phyloP scores from a whole-genome alignment of 2,797 vertebrate species.

The Peromyscus aztecus region DNA sequence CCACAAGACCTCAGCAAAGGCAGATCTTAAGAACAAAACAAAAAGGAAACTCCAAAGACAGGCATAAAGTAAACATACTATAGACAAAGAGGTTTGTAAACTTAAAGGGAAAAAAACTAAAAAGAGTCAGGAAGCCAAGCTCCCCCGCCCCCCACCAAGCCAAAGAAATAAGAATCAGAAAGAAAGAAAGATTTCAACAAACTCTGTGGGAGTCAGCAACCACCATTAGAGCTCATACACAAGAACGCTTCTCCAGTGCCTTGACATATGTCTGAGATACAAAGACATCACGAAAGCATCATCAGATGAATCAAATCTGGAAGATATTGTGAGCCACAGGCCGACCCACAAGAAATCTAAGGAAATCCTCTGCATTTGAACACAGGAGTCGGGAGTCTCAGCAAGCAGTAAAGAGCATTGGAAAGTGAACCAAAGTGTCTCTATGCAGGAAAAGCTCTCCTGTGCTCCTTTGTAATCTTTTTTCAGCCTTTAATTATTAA shows the following conservation, averaged over 20 bases:
- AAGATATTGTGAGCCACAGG: not conserved
- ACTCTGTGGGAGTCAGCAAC: not conserved
- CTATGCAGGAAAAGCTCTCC: not conserved
- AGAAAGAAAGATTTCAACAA: not conserved
- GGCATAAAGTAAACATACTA: not conserved
- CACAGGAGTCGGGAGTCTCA: not conserved
- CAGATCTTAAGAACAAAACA: not conserved
- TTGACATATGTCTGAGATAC: not conserved
- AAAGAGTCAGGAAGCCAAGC: not conserved
- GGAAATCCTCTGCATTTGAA: not conserved
- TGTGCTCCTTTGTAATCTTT: no score
- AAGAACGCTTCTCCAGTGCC: not conserved
- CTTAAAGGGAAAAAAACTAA: not conserved
- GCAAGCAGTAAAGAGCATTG: rapidly evolving
- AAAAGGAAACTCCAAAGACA: no score
- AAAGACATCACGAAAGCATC: not conserved
- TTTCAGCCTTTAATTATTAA: not conserved
- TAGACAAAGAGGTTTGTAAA: not conserved
- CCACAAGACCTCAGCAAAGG: not conserved
- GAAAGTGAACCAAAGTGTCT: not conserved
- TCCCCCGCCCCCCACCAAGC: no score
- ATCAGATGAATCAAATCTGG: not conserved
- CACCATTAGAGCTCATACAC: not conserved
- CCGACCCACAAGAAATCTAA: not conserved
- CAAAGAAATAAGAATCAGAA: not conserved